Percentiles rank a stretch among this genome's conserved stretches.
phyloP scores from a whole-genome alignment of 2,797 vertebrate genomes.

The Falco rusticolus region DNA sequence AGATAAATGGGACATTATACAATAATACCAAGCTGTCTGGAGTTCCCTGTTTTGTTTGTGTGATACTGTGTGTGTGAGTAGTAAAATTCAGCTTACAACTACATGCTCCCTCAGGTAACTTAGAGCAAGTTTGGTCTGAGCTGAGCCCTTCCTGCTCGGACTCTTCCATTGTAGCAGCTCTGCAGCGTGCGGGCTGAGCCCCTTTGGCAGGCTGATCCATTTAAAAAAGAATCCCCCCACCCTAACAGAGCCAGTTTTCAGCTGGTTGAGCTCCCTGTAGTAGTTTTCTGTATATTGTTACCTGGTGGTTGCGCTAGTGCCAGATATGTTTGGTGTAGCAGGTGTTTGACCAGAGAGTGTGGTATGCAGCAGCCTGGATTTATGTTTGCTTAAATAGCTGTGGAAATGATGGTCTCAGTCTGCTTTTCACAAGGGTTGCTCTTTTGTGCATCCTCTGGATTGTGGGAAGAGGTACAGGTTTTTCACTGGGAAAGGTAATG shows the following conservation, averaged over 20 bases:
- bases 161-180: neutral
- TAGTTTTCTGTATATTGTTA: neutral
- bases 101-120: neutral
- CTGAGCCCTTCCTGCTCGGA: neutral
- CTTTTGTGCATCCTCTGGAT: neutral
- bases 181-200: fast-evolving
- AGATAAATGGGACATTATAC: neutral
- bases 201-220: neutral
- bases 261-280: neutral
- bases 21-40: neutral
- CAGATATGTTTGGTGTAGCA: neutral
- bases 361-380: neutral
- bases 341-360: neutral
- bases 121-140: neutral
- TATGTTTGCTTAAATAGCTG: neutral
- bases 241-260: neutral
- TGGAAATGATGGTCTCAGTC: neutral
- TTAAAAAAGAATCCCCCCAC: neutral
- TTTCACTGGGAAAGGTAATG: neutral
- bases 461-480: neutral
- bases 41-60: neutral
- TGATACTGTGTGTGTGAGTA: neutral
- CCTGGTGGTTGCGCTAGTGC: neutral
- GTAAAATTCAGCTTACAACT: neutral
- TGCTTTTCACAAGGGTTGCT: neutral